A percentile compares a stretch with the other conserved stretches of the same genome.
These are phyloP conservation scores for Mus spretus DNA, from an alignment of 2,797 vertebrate species.

Conservation along the genomic window DNA sequence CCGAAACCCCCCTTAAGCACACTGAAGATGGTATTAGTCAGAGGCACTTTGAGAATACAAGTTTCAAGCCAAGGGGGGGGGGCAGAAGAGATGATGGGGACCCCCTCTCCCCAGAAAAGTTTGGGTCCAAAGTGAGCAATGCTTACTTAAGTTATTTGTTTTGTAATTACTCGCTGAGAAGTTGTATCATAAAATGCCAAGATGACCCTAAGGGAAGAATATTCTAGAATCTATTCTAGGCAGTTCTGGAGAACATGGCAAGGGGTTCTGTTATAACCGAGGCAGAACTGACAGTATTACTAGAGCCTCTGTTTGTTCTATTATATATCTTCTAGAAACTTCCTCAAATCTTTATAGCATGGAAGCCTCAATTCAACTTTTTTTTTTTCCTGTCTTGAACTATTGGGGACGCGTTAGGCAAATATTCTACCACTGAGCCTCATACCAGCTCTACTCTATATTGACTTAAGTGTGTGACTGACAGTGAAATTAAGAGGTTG, in stretches of 20 bases:
- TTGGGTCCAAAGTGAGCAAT: accelerated
- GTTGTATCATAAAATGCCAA: background rate
- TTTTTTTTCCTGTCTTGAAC: background rate
- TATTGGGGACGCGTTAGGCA: background rate
- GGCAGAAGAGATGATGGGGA: background rate
- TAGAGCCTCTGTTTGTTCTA: accelerated
- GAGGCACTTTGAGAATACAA: background rate
- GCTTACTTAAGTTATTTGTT: background rate
- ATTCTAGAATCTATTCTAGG: background rate
- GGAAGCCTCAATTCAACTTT: background rate
- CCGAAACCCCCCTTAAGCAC: background rate
- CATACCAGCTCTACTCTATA: too few relatives aligned
- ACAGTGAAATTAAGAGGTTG: background rate
- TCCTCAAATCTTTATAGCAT: background rate
- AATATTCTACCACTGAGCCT: background rate
- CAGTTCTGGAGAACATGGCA: background rate
- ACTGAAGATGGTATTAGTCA: background rate
- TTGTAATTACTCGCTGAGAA: background rate
- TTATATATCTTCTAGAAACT: background rate
- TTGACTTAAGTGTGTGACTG: background rate
- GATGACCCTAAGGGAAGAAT: background rate
- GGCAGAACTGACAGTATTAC: background rate
- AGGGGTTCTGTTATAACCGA: background rate
- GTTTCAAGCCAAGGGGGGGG: too few relatives aligned
- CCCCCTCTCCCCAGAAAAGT: too few relatives aligned